Base-by-base conservation (phyloP, 2,888 invertebrate species). In the Sarcophaga carnaria region DNA sequence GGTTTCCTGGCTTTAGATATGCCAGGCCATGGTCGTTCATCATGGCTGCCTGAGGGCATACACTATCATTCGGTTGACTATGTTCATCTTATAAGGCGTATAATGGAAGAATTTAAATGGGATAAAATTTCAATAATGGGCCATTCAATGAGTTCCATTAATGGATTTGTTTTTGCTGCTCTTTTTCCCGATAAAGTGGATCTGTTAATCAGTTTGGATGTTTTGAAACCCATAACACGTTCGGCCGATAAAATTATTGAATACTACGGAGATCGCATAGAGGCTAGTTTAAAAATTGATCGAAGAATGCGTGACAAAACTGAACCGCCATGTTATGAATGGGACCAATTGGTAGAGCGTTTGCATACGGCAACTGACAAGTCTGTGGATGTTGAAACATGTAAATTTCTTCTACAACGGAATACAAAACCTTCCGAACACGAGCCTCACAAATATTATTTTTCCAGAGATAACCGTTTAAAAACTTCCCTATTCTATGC, bases 21-120 rank as follows among this genome's bases (percentile, higher is more conserved):
- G 37, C 96, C 96, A 2, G 96, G 97, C 0, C 96, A 97, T 92
- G 97, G 97, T 0, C 90, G 94, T 2, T 97, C 97, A 0, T 95
- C 96, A 0, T 95, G 95, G 94, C 91, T 95, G 77, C 96, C 96
- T 1, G 91, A 93, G 76, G 96, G 97, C 27, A 91, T 94, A 47
- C 92, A 92, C 27, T 95, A 95, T 88, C 92, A 94, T 88, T 92
- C 93, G 17, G 89, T 93, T 2, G 93, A 93, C 74, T 93, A 93
- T 85, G 88, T 94, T 60, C 93, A 92, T 89, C 79, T 95, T 59
- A 91, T 97, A 17, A 93, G 95, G 59, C 93, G 94, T 70, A 89
- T 96, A 71, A 94, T 95, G 90, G 94, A 95, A 22, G 94, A 96
- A 90, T 96, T 95, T 89, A 94, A 95, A 88, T 96, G 96, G 96